Percentiles rank a stretch among this genome's conserved stretches.
Conservation (phyloP, 2,113 vertebrate species). For the Desmodus rotundus region DNA sequence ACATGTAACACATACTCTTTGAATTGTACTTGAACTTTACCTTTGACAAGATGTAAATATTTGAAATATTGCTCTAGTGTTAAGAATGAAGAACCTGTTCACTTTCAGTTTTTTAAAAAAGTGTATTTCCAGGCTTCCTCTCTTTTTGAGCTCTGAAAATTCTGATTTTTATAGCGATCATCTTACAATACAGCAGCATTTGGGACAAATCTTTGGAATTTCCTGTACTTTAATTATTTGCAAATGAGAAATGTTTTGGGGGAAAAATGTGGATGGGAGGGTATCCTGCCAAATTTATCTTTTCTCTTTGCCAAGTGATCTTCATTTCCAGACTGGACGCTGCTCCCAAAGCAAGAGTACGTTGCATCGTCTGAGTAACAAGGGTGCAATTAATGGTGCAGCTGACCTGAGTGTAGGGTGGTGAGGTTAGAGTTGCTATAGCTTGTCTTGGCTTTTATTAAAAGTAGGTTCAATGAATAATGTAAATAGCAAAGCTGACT, state of each 20-base stretch:
- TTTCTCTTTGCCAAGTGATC: background rate
- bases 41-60: constrained; percentile 50
- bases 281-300: constrained; percentile 67
- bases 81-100: constrained; percentile 4
- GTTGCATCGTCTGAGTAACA: background rate
- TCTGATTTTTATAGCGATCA: constrained; percentile 63
- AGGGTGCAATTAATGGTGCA: background rate
- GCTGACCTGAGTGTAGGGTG: background rate
- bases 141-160: constrained; percentile 52
- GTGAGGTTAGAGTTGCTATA: background rate
- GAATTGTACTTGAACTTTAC: constrained; percentile 1
- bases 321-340: constrained; percentile 30
- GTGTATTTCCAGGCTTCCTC: constrained; percentile 53
- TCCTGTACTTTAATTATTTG: constrained; percentile 70
- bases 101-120: constrained; percentile 54
- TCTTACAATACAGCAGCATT: constrained; percentile 51
- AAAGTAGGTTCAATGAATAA: background rate
- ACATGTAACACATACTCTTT: constrained; percentile 24
- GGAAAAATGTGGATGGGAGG: constrained; percentile 43
- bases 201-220: constrained; percentile 71
- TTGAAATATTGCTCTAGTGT: constrained; percentile 61
- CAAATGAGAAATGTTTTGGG: constrained; percentile 52
- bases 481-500: background rate
- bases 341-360: background rate
- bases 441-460: background rate